A percentile compares a stretch with the other conserved stretches of the same genome.
Conservation (phyloP, 2,888 invertebrate genomes). For the Tipula lateralis region DNA sequence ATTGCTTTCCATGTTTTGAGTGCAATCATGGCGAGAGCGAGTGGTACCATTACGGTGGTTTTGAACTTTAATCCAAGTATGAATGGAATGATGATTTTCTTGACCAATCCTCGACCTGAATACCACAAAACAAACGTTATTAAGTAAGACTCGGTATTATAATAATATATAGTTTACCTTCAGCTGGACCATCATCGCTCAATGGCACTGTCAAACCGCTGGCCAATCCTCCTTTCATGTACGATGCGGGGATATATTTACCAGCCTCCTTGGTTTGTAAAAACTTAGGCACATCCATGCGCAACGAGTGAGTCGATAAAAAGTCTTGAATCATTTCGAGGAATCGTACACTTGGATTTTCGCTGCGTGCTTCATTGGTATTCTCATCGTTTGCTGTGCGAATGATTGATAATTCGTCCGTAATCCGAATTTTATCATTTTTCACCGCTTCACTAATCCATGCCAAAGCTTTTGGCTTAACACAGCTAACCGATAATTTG, state of each 20-base stretch:
- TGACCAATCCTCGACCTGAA: constrained; percentile 74
- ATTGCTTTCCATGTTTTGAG: constrained; percentile 87
- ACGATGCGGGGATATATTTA: constrained; percentile 43
- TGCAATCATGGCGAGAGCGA: constrained; percentile 76
- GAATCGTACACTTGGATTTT: constrained; percentile 47
- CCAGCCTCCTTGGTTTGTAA: constrained; percentile 48
- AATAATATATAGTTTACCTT: constrained; percentile 41
- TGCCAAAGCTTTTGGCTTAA: constrained; percentile 69
- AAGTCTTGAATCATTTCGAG: constrained; percentile 61
- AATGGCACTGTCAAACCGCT: constrained; percentile 67
- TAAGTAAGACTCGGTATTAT: too few relatives aligned
- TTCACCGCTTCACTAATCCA: constrained; percentile 66
- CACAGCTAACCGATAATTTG: constrained; percentile 66
- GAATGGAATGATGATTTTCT: constrained; percentile 80
- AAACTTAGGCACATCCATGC: constrained; percentile 67
- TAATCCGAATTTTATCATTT: constrained; percentile 67
- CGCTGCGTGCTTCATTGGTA: constrained; percentile 41
- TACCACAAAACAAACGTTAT: too few relatives aligned
- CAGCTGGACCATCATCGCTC: constrained; percentile 51
- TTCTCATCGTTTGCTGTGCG: constrained; percentile 53
- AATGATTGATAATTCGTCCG: constrained; percentile 69
- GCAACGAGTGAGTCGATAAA: constrained; percentile 68
- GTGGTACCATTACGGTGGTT: constrained; percentile 74
- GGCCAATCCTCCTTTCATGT: constrained; percentile 51
- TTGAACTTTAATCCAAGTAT: constrained; percentile 81